These are phyloP conservation scores for Drosophila pallidifrons DNA, from an alignment of 1,140 invertebrate genomes.

Conservation along the genomic window DNA sequence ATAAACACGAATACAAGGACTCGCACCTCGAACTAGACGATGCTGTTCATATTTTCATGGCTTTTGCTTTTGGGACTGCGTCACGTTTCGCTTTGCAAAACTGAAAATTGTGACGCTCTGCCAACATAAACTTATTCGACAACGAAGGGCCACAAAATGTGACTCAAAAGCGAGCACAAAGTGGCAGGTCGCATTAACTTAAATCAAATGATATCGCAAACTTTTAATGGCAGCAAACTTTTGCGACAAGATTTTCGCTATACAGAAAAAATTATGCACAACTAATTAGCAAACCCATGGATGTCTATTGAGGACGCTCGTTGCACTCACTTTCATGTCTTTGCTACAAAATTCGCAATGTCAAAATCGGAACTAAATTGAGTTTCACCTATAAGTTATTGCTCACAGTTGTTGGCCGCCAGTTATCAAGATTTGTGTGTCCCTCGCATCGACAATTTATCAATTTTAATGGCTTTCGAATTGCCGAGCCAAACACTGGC, in stretches of 20 bases:
- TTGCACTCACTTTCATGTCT: background rate
- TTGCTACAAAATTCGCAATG: background rate
- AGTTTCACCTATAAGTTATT: conserved; percentile 17
- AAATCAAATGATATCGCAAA: conserved; percentile 36
- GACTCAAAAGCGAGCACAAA: conserved; percentile 1
- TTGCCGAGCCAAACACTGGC: conserved; percentile 41
- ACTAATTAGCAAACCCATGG: conserved; percentile 19
- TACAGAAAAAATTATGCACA: background rate
- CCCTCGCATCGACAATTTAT: conserved; percentile 55
- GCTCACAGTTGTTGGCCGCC: conserved; percentile 22
- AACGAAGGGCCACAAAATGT: no score
- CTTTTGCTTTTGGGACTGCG: conserved; percentile 10
- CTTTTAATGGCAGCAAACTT: conserved; percentile 37
- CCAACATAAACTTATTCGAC: conserved; percentile 10
- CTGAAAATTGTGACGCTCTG: conserved; percentile 25
- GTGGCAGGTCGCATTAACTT: conserved; percentile 29
- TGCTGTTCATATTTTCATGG: conserved; percentile 7
- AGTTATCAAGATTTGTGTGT: conserved; percentile 38
- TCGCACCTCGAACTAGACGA: conserved; percentile 14
- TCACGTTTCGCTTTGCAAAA: conserved; percentile 20
- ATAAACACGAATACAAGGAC: background rate
- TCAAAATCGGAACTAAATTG: background rate
- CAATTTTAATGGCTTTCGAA: conserved; percentile 75
- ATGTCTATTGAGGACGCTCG: background rate
- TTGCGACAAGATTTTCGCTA: background rate